phyloP scores from a whole-genome alignment of 2,797 vertebrate genomes.

The Dromococcyx pavoninus region DNA sequence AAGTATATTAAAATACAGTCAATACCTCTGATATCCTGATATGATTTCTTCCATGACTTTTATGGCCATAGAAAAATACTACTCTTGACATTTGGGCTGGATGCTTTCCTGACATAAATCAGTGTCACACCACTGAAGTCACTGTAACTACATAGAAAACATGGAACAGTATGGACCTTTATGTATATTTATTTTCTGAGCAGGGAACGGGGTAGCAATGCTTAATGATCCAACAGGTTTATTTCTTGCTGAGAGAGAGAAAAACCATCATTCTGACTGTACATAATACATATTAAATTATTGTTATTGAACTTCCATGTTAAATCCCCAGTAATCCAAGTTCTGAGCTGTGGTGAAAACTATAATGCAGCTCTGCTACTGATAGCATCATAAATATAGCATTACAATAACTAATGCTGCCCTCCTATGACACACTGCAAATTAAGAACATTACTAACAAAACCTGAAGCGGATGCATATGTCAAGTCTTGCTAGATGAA shows the following conservation, averaged over 20 bases:
- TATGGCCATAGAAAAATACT: not conserved
- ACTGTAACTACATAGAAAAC: not conserved
- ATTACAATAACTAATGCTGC: constrained; percentile 60
- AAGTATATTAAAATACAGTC: not conserved
- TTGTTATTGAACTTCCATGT: constrained; percentile 29
- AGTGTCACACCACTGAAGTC: not conserved
- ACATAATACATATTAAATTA: constrained; percentile 33
- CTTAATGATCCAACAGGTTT: constrained; percentile 21
- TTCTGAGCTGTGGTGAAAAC: not conserved
- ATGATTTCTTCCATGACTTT: not conserved
- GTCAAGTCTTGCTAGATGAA: constrained; percentile 33
- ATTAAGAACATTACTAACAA: constrained; percentile 68
- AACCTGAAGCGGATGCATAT: constrained; percentile 54
- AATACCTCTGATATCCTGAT: not conserved
- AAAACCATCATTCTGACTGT: not conserved
- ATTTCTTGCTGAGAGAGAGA: constrained; percentile 8
- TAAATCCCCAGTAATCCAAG: constrained; percentile 31
- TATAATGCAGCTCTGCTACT: constrained; percentile 9
- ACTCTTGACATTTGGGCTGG: not conserved
- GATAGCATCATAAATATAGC: constrained; percentile 40
- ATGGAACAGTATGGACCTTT: not conserved
- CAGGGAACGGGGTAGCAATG: not conserved
- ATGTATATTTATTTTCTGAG: not conserved
- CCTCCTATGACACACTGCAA: constrained; percentile 59
- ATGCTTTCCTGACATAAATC: not conserved